Percentiles rank a stretch among this genome's conserved stretches.
phyloP scores from a whole-genome alignment of 2,797 vertebrate genomes.

The Amniataba percoides region DNA sequence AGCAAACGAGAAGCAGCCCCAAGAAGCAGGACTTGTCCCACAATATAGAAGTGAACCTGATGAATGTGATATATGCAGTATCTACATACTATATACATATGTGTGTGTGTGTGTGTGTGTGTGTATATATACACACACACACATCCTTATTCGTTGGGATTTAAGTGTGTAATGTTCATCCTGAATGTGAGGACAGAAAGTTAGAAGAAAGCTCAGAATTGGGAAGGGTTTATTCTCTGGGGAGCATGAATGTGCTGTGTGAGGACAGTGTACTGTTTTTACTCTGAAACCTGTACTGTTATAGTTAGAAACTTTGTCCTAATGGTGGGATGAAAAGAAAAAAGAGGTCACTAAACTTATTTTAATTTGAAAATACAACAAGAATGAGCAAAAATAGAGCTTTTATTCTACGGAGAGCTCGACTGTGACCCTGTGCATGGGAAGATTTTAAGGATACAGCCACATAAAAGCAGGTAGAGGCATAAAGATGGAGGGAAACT shows the following conservation, averaged over 20 bases:
- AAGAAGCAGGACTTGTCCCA: neutral
- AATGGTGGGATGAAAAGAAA: neutral
- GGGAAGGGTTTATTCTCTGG: neutral
- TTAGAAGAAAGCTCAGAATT: conserved; percentile 10
- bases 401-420: neutral
- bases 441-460: neutral
- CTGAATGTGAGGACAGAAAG: conserved; percentile 14
- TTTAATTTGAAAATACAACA: neutral
- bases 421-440: neutral
- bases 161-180: neutral
- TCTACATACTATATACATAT: too few relatives aligned
- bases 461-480: neutral
- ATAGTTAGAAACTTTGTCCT: neutral
- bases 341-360: neutral
- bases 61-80: conserved; percentile 9
- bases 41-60: conserved; percentile 2
- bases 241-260: neutral
- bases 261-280: neutral
- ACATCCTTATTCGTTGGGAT: neutral
- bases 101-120: too few relatives aligned
- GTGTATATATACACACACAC: too few relatives aligned
- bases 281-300: neutral
- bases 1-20: neutral
- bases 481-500: neutral
- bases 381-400: neutral